Conservation (phyloP, 2,113 vertebrate species). For the Cynocephalus volans region DNA sequence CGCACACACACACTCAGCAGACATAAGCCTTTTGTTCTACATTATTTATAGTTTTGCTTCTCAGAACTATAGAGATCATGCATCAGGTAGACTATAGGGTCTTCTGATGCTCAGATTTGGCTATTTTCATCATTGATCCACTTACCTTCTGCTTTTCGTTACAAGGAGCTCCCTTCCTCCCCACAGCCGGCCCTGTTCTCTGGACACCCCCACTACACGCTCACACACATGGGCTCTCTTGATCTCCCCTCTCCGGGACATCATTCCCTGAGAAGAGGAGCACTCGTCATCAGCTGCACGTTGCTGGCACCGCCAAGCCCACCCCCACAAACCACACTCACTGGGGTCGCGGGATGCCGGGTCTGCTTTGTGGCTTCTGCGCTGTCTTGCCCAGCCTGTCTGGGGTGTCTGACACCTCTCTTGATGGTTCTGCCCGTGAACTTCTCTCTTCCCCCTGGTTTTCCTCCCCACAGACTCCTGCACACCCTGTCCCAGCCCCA, state of each 20-base stretch:
- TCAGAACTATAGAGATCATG: conserved; percentile 88
- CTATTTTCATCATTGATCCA: conserved; percentile 94
- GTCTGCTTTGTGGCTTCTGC: fast-evolving
- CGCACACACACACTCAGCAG: neutral
- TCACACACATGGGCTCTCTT: neutral
- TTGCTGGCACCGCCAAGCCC: too few species aligned
- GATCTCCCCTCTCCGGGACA: neutral
- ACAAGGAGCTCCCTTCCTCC: neutral
- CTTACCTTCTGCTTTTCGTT: too few species aligned
- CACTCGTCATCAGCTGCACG: neutral
- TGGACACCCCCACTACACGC: neutral
- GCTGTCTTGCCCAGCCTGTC: fast-evolving
- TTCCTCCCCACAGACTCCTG: neutral
- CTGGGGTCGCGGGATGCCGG: neutral
- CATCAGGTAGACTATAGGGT: conserved; percentile 80
- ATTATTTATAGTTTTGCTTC: conserved; percentile 88
- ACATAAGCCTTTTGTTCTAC: neutral
- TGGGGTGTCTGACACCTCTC: too few species aligned
- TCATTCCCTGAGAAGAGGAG: too few species aligned
- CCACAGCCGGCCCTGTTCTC: neutral
- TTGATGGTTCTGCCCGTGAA: fast-evolving
- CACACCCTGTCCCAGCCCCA: neutral
- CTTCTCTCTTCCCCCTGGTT: too few species aligned
- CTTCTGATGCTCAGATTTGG: conserved; percentile 94
- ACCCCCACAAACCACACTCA: neutral